Base-by-base conservation (phyloP, 2,888 invertebrate genomes). In the Smittia sp. region DNA sequence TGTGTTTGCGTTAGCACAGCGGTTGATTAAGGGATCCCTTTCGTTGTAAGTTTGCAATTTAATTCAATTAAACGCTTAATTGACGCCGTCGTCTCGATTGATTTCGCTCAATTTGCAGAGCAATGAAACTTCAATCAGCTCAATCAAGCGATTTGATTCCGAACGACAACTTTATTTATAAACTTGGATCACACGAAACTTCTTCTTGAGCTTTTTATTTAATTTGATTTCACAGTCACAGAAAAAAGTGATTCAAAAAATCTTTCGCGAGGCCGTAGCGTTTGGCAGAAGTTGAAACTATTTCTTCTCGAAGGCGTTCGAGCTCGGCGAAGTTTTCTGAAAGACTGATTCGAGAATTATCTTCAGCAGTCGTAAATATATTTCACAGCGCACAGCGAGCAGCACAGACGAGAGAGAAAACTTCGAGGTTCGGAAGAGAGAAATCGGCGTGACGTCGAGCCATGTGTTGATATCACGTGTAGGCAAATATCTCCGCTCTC, bases 291-390 rank as follows among this genome's bases (percentile, higher is more conserved):
- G 54, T 24, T 68, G 11, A 9, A 15, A 18, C 20, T 66, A n/a
- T 18, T 20, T 66, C 15, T 68, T 68, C 20, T 67, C 9, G n/a
- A 24, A 27, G 18, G 32, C 54, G 69, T 46, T 69, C n/a, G 27
- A 52, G 27, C 69, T 69, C 18, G 15, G 15, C 27, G 54, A 54
- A 72, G 72, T 72, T 72, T 70, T 39, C 72, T 62, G 25, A 39
- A 72, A 20, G 72, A 72, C 72, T 72, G 62, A 62, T 22, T 18
- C 24, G 22, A 72, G 20, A 62, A 32, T 70, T 52, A 70, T 54
- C 32, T 41, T 70, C 54, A 25, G 52, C 20, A 52, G 20, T 70
- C 52, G 69, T 52, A 54, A 70, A 58, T 58, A 58, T 58, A 46
- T 46, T 13, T 13, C 46, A 46, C 7, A 11, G 2, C 15, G 46